phyloP scores from a whole-genome alignment of 2,888 invertebrate species.

The Lycia hirtaria region DNA sequence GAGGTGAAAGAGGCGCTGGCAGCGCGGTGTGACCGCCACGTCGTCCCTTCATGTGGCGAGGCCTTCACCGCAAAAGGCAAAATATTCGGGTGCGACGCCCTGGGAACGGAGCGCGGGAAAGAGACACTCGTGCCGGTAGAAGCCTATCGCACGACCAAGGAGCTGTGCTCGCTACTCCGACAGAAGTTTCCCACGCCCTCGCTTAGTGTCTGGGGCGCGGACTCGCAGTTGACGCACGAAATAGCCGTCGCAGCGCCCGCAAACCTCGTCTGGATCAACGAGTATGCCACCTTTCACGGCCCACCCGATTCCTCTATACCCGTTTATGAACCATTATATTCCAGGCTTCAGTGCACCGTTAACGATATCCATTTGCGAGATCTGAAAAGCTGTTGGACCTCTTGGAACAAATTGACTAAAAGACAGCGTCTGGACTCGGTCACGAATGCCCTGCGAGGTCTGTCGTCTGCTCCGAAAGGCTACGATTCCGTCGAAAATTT shows the following conservation, averaged over 20 bases:
- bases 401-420: conserved; percentile 13
- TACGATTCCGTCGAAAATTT: not conserved
- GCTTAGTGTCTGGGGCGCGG: conserved; percentile 21
- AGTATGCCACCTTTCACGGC: conserved; percentile 24
- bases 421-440: conserved; percentile 11
- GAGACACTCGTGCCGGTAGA: not conserved
- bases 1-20: conserved; percentile 18
- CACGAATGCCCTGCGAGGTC: not conserved
- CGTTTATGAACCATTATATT: conserved; percentile 9
- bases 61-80: conserved; percentile 11
- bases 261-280: conserved; percentile 22
- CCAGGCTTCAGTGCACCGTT: not conserved
- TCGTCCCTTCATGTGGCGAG: conserved; percentile 5
- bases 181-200: not conserved
- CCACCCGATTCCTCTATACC: conserved; percentile 21
- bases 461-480: not conserved
- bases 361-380: not conserved
- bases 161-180: conserved; percentile 11
- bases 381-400: not conserved
- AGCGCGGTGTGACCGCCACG: conserved; percentile 8
- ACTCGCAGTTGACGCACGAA: conserved; percentile 13
- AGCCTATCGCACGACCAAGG: conserved; percentile 20
- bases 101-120: too few relatives aligned
- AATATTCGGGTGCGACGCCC: conserved; percentile 11
- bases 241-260: conserved; percentile 15